These are phyloP conservation scores for Channa argus DNA, from an alignment of 2,113 vertebrate genomes.

Conservation along the genomic window DNA sequence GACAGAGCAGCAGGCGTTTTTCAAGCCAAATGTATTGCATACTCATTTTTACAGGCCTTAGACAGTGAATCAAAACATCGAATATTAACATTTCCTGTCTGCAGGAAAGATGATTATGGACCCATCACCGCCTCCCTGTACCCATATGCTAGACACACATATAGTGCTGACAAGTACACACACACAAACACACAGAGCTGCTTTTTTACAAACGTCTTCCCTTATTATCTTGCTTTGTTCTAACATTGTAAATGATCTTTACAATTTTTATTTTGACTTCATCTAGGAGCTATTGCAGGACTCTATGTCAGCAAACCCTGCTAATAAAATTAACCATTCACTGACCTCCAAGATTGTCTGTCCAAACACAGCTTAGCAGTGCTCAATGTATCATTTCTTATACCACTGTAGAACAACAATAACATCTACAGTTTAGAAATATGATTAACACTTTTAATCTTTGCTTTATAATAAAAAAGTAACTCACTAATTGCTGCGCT, in stretches of 20 bases:
- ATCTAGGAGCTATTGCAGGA: not conserved
- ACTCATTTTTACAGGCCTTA: constrained; percentile 40
- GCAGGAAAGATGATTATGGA: constrained; percentile 47
- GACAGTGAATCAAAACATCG: constrained; percentile 59
- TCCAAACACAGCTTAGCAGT: too few species aligned
- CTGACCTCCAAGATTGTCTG: too few species aligned
- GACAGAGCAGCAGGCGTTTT: constrained; percentile 53
- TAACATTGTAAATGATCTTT: not conserved
- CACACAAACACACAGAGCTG: not conserved
- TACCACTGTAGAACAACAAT: too few species aligned
- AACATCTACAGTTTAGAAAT: too few species aligned
- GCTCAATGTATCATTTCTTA: too few species aligned
- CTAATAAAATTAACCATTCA: too few species aligned
- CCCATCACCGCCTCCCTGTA: not conserved
- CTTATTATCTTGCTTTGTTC: constrained; percentile 12
- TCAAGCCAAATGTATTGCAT: constrained; percentile 55
- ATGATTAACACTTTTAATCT: too few species aligned
- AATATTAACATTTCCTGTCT: constrained; percentile 60
- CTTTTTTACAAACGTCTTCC: constrained; percentile 9
- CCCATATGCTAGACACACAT: constrained; percentile 17
- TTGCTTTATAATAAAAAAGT: too few species aligned
- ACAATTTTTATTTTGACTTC: not conserved
- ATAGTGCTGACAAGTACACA: not conserved
- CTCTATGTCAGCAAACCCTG: too few species aligned
- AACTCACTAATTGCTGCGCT: too few species aligned